Evolutionary conservation across 2,797 vertebrate genomes (phyloP).

Genomic region (Sebastes iracundus): DNA sequence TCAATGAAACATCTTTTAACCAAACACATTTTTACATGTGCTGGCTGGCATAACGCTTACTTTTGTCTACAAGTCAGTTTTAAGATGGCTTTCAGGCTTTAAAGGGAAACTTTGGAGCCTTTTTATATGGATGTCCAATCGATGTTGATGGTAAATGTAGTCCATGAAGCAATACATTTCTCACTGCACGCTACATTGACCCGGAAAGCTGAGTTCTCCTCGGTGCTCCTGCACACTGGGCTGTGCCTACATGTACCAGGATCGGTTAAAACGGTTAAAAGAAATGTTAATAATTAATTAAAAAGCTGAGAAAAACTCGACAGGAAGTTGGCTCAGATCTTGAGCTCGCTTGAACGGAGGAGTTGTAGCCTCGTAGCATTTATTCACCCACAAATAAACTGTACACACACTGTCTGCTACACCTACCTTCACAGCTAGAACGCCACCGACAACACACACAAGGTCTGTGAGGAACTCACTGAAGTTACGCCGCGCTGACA

Average conservation of each 20-base stretch:
- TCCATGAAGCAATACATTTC: not conserved
- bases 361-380: no score
- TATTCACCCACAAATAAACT: no score
- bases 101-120: not conserved
- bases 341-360: no score
- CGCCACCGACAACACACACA: not conserved
- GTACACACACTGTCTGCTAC: no score
- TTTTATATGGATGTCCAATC: not conserved
- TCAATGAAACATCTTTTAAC: not conserved
- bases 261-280: no score
- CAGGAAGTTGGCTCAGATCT: no score
- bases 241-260: not conserved
- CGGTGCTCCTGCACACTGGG: not conserved
- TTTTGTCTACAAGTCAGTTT: not conserved
- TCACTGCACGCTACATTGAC: no score
- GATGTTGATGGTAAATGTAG: not conserved
- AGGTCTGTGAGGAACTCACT: no score
- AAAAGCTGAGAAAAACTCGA: no score
- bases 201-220: not conserved
- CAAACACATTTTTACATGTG: not conserved
- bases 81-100: not conserved
- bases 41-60: not conserved
- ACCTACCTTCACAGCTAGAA: no score
- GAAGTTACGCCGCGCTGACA: no score
- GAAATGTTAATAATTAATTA: no score